phyloP scores from a whole-genome alignment of 2,888 invertebrate genomes.

The Platycnemis pennipes region DNA sequence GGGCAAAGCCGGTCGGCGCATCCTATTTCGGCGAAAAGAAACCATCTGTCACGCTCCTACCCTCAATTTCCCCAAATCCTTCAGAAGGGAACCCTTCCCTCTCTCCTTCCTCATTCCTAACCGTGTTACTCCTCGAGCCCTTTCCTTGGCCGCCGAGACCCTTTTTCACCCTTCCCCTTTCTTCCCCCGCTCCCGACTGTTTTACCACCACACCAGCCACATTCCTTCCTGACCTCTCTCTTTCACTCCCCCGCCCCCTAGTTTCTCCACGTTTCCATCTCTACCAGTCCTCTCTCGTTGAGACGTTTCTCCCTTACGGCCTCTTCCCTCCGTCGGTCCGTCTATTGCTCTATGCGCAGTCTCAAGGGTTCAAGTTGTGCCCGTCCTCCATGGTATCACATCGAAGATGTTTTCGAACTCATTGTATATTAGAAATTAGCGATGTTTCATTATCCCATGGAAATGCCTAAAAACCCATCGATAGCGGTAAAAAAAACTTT shows the following conservation, averaged over 20 bases:
- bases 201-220: neutral
- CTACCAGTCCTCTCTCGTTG: too few species aligned
- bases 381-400: too few species aligned
- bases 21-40: neutral
- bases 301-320: too few species aligned
- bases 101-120: neutral
- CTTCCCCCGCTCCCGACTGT: neutral
- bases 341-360: too few species aligned
- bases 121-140: neutral
- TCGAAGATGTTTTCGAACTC: too few species aligned
- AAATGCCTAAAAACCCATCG: too few species aligned
- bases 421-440: too few species aligned
- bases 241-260: neutral
- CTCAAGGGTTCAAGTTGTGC: too few species aligned
- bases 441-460: too few species aligned
- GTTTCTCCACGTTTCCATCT: too few species aligned
- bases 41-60: neutral
- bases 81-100: neutral
- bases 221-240: neutral
- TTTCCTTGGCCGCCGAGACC: neutral
- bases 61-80: constrained; percentile 2
- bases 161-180: neutral
- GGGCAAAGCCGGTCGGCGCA: neutral
- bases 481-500: too few species aligned
- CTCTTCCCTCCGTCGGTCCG: too few species aligned